Conservation (phyloP, 2,888 invertebrate species). For the Ephialtes manifestator region DNA sequence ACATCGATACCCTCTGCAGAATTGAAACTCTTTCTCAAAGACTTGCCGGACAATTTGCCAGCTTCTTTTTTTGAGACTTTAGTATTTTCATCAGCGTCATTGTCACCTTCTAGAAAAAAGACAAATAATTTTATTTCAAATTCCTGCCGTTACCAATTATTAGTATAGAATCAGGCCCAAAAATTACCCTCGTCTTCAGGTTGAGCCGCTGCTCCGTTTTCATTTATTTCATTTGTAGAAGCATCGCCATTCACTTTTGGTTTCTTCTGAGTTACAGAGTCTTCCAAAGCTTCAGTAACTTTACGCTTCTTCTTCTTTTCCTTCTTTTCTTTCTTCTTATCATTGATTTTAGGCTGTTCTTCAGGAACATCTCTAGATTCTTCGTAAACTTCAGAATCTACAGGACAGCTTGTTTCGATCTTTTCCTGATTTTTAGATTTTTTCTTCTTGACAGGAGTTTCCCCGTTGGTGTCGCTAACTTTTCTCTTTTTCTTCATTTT, state of each 20-base stretch:
- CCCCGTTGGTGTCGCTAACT: conserved; percentile 23
- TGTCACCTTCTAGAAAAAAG: conserved; percentile 37
- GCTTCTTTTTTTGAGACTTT: conserved; percentile 59
- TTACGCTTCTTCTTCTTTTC: conserved; percentile 59
- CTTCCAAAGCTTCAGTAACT: conserved; percentile 14
- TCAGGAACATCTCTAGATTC: conserved; percentile 6
- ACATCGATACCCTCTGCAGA: conserved; percentile 76
- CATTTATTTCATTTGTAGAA: background rate
- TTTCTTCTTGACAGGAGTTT: conserved; percentile 46
- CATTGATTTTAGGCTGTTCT: conserved; percentile 13
- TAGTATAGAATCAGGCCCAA: background rate
- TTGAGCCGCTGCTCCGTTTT: conserved; percentile 21
- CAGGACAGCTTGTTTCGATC: background rate
- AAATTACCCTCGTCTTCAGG: background rate
- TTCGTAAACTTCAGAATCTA: conserved; percentile 2
- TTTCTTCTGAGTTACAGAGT: conserved; percentile 6
- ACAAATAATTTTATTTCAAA: background rate
- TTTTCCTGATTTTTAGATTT: conserved; percentile 29
- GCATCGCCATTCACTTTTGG: conserved; percentile 14
- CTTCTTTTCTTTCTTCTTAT: conserved; percentile 56
- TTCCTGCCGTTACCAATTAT: background rate
- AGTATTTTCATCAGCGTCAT: background rate
- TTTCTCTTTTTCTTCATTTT: conserved; percentile 67
- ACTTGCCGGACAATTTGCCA: conserved; percentile 73
- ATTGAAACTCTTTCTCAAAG: conserved; percentile 76